Evolutionary conservation across 2,797 vertebrate species (phyloP).

Genomic region (Masticophis lateralis): DNA sequence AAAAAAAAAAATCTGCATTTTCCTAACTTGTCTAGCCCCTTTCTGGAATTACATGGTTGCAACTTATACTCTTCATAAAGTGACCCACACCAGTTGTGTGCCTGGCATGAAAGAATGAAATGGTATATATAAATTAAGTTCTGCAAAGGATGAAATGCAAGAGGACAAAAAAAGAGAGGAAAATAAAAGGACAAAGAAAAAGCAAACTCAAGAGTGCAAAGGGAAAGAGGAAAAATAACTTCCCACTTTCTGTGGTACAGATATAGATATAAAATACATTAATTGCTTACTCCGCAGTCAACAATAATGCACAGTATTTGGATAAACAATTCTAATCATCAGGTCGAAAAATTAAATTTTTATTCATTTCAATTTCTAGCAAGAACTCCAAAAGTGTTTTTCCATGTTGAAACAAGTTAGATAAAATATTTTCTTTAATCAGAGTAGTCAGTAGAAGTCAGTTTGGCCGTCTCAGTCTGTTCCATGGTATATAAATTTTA

Average conservation of each 20-base stretch:
- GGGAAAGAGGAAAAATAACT: background rate
- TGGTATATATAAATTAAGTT: background rate
- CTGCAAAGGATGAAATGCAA: too few species aligned
- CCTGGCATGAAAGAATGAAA: background rate
- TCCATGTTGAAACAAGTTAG: background rate
- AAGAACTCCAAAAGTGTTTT: background rate
- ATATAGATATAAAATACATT: too few species aligned
- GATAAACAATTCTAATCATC: too few species aligned
- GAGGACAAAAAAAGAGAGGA: too few species aligned
- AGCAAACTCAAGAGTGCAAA: background rate
- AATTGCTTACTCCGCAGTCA: too few species aligned
- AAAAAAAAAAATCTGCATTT: background rate
- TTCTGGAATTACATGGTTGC: background rate
- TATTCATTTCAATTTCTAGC: background rate
- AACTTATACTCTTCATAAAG: background rate
- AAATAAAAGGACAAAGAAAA: background rate
- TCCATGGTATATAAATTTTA: background rate
- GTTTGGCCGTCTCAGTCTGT: background rate
- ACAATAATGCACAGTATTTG: too few species aligned
- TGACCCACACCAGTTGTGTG: background rate
- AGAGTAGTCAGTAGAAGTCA: background rate
- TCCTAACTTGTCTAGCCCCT: background rate
- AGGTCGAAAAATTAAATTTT: background rate
- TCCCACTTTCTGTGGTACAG: background rate
- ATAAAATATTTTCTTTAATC: background rate